Evolutionary conservation across 1,140 invertebrate species (phyloP).

Genomic region (Caerostris extrusa): DNA sequence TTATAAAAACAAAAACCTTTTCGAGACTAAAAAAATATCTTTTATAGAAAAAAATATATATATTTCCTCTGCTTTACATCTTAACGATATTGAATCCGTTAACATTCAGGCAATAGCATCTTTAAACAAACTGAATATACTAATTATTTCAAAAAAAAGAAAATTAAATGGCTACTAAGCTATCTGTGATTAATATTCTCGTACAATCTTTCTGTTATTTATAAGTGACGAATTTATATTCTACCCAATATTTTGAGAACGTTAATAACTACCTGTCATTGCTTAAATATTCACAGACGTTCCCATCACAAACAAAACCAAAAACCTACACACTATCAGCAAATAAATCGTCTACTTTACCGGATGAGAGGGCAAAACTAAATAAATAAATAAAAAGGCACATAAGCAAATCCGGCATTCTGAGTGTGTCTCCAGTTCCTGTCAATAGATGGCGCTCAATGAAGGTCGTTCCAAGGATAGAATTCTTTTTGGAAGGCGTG

Average conservation of each 20-base stretch:
- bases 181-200: neutral
- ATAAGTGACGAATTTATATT: neutral
- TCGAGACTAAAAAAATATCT: too few relatives aligned
- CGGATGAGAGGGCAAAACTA: neutral
- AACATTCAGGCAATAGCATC: neutral
- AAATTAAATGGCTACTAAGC: neutral
- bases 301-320: neutral
- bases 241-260: neutral
- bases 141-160: neutral
- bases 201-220: neutral
- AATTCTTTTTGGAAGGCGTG: neutral
- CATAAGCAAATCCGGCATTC: neutral
- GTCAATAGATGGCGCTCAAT: constrained; percentile 1
- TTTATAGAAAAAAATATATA: neutral
- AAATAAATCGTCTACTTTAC: neutral
- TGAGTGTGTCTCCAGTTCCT: neutral
- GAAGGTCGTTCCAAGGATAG: constrained; percentile 36
- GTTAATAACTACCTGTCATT: neutral
- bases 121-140: too few relatives aligned
- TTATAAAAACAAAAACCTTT: too few relatives aligned
- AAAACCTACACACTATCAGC: neutral
- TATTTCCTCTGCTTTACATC: neutral
- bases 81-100: neutral
- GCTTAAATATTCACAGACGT: neutral
- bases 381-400: too few relatives aligned